Evolutionary conservation across 1,140 invertebrate species (phyloP).

Genomic region (Periplaneta americana): DNA sequence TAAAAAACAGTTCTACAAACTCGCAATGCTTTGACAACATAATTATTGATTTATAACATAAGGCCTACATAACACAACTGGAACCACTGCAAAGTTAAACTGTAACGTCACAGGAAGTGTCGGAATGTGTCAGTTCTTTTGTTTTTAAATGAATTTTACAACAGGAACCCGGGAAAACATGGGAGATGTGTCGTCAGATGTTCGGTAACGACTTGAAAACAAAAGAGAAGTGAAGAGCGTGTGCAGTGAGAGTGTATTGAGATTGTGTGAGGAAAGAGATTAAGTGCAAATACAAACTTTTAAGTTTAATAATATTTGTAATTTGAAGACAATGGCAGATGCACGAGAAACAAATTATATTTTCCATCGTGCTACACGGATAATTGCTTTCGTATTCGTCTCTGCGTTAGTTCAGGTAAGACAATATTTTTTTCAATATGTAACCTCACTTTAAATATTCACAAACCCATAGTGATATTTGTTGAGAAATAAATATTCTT

Average conservation of each 20-base stretch:
- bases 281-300: neutral
- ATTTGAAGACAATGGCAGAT: too few species aligned
- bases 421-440: too few species aligned
- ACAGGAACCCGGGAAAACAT: neutral
- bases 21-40: neutral
- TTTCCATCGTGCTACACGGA: neutral
- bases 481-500: too few species aligned
- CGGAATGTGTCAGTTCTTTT: neutral
- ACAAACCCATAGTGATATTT: too few species aligned
- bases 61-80: too few species aligned
- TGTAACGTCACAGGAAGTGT: neutral
- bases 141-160: neutral
- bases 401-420: neutral
- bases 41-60: too few species aligned
- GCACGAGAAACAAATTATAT: neutral
- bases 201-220: neutral
- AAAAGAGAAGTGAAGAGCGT: neutral
- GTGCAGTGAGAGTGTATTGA: neutral
- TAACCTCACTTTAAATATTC: too few species aligned
- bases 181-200: neutral
- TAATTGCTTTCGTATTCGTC: neutral
- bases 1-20: too few species aligned
- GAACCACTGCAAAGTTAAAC: too few species aligned
- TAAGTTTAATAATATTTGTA: neutral
- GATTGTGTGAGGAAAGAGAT: neutral